These are phyloP conservation scores for Riparia riparia DNA, from an alignment of 2,113 vertebrate genomes.

Conservation along the genomic window DNA sequence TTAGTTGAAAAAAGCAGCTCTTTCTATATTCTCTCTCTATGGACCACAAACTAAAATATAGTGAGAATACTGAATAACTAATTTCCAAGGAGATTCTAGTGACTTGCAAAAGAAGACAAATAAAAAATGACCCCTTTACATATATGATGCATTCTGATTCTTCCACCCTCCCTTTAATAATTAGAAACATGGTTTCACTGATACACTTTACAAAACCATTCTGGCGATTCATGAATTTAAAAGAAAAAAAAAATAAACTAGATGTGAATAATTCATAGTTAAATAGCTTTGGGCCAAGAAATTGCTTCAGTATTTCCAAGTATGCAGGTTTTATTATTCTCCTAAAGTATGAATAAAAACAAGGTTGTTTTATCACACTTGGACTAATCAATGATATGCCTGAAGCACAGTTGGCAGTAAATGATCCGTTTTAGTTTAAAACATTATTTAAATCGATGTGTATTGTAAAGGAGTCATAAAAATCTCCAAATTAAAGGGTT, in stretches of 20 bases:
- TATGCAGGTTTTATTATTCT: slow-evolving; percentile 69
- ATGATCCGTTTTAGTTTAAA: slow-evolving; percentile 67
- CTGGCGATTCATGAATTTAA: slow-evolving; percentile 62
- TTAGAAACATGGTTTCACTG: slow-evolving; percentile 38
- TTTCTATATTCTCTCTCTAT: not conserved
- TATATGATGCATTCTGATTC: not conserved
- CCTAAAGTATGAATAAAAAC: slow-evolving; percentile 69
- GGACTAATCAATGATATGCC: slow-evolving; percentile 66
- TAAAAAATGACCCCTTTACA: slow-evolving; percentile 24
- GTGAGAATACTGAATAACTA: not conserved
- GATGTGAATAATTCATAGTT: slow-evolving; percentile 66
- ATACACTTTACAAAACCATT: slow-evolving; percentile 30
- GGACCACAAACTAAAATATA: not conserved
- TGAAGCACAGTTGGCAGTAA: slow-evolving; percentile 60
- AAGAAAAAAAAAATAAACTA: slow-evolving; percentile 33
- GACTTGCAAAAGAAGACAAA: not conserved
- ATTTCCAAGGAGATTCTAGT: slow-evolving; percentile 16
- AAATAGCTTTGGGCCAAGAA: slow-evolving; percentile 63
- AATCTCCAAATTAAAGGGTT: slow-evolving; percentile 62
- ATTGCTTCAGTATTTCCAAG: slow-evolving; percentile 68
- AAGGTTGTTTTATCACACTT: slow-evolving; percentile 72
- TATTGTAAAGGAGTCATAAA: slow-evolving; percentile 65
- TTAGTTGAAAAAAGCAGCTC: not conserved
- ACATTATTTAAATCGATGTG: slow-evolving; percentile 65
- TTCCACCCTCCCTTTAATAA: not conserved